These are phyloP conservation scores for Ips nitidus DNA, from an alignment of 1,140 invertebrate genomes.

Conservation along the genomic window DNA sequence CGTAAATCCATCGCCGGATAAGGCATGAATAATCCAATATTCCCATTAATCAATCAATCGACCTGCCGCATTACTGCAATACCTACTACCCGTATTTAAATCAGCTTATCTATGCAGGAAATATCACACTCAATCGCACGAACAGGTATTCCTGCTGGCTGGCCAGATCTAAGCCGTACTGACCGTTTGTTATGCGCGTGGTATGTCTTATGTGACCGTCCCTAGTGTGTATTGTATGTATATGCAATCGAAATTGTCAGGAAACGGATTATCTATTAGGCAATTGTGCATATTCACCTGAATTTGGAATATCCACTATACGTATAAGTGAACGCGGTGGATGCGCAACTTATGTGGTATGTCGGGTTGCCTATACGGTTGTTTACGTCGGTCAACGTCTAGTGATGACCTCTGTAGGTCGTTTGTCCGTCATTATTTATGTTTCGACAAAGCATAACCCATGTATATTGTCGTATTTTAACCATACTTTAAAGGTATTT, in stretches of 20 bases:
- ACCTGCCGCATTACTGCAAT: slow-evolving; percentile 19
- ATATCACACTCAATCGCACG: slow-evolving; percentile 24
- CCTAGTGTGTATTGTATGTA: neutral
- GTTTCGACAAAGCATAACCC: too few species aligned
- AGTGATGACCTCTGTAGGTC: too few species aligned
- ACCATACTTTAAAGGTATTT: neutral
- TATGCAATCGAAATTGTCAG: neutral
- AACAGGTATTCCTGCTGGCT: slow-evolving; percentile 25
- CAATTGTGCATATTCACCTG: too few species aligned
- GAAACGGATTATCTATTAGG: too few species aligned
- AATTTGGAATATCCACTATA: too few species aligned
- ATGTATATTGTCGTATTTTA: too few species aligned
- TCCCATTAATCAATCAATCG: slow-evolving; percentile 33
- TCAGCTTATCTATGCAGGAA: slow-evolving; percentile 34
- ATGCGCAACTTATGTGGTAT: too few species aligned
- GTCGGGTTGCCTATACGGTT: too few species aligned
- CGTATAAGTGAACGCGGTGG: too few species aligned
- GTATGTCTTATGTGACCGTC: slow-evolving; percentile 18
- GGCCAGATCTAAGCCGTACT: neutral
- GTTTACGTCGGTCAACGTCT: too few species aligned
- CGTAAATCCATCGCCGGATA: slow-evolving; percentile 1
- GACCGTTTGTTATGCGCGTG: slow-evolving; percentile 12
- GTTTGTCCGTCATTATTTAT: too few species aligned
- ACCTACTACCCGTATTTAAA: slow-evolving; percentile 32
- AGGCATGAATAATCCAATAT: slow-evolving; percentile 19